These are phyloP conservation scores for Remorina albescens DNA, from an alignment of 2,797 vertebrate genomes.

Conservation along the genomic window DNA sequence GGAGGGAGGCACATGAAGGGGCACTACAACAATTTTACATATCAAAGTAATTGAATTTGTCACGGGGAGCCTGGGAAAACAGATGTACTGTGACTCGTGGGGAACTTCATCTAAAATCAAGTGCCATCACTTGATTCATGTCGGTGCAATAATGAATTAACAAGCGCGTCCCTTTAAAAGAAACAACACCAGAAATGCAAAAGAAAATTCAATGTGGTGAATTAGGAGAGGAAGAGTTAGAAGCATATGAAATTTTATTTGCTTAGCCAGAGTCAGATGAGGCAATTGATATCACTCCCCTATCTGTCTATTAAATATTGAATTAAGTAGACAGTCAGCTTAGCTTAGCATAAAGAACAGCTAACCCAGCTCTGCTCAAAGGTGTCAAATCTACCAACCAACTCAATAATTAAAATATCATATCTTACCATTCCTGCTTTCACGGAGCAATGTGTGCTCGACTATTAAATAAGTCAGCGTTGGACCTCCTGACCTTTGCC, in stretches of 20 bases:
- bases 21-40: neutral
- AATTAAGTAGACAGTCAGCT: neutral
- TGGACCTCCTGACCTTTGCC: neutral
- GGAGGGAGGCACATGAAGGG: constrained; percentile 7
- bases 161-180: neutral
- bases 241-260: no score
- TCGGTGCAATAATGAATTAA: neutral
- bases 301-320: neutral
- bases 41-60: constrained; percentile 3
- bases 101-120: constrained; percentile 5
- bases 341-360: constrained; percentile 1
- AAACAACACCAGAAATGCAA: neutral
- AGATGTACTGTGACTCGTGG: neutral
- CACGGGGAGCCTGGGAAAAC: neutral
- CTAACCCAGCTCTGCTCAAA: neutral
- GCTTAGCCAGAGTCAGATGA: no score
- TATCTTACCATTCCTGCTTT: neutral
- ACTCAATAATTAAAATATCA: neutral
- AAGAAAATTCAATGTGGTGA: no score
- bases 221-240: no score
- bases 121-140: neutral
- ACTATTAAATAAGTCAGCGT: neutral
- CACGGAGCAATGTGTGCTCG: no score
- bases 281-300: neutral
- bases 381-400: neutral